These are phyloP conservation scores for Lucinisca nassula DNA, from an alignment of 2,888 invertebrate species.

Conservation along the genomic window DNA sequence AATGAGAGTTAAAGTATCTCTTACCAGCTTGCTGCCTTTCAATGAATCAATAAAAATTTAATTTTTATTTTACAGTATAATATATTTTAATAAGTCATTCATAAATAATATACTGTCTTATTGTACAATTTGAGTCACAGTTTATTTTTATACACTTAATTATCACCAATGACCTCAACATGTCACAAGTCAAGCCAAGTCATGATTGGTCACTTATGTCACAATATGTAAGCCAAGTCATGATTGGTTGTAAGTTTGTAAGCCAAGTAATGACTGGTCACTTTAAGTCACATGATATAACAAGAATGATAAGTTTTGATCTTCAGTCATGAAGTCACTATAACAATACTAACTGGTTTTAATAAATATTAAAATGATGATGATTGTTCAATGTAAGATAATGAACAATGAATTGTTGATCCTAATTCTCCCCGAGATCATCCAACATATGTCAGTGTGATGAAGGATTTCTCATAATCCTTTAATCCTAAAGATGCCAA, in stretches of 20 bases:
- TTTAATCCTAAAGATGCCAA: too few relatives aligned
- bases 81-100: constrained; percentile 11
- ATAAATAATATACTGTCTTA: constrained; percentile 8
- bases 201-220: neutral
- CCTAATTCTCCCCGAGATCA: constrained; percentile 5
- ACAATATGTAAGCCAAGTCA: constrained; percentile 11
- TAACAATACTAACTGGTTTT: constrained; percentile 14
- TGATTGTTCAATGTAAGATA: neutral
- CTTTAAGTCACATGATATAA: constrained; percentile 12
- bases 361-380: constrained; percentile 1
- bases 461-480: constrained; percentile 12
- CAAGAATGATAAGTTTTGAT: constrained; percentile 6
- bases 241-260: constrained; percentile 2
- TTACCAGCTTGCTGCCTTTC: constrained; percentile 17
- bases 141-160: constrained; percentile 8
- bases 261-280: constrained; percentile 9
- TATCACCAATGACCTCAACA: neutral
- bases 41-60: constrained; percentile 12
- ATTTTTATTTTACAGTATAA: constrained; percentile 1
- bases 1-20: constrained; percentile 6
- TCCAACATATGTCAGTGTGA: neutral
- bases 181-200: constrained; percentile 12
- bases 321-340: constrained; percentile 13
- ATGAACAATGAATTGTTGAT: constrained; percentile 1
- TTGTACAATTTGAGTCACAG: constrained; percentile 15